Conservation (phyloP, 37 sponge, comb jelly and placozoan species). For the Agelas oroides region DNA sequence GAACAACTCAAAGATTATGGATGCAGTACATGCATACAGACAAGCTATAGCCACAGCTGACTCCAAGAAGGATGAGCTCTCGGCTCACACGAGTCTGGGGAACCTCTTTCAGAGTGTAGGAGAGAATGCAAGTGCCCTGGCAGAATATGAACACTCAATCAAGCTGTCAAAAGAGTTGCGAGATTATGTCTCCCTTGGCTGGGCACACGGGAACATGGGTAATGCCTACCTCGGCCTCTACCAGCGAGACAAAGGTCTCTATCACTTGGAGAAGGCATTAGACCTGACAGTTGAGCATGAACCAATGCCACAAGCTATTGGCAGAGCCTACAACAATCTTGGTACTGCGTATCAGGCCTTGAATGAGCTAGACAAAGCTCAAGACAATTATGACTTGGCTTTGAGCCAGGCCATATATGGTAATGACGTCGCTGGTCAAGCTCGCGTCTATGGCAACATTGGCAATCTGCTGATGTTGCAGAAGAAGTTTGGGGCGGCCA, state of each 20-base stretch:
- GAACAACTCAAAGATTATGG: constrained; percentile 53
- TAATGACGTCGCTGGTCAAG: constrained; percentile 65
- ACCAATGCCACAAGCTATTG: constrained; percentile 61
- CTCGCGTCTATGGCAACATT: constrained; percentile 66
- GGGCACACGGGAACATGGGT: constrained; percentile 84
- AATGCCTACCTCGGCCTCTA: constrained; percentile 72
- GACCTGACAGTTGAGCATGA: constrained; percentile 57
- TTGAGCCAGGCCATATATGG: constrained; percentile 77
- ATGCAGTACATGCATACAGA: constrained; percentile 50
- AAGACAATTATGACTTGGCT: constrained; percentile 74
- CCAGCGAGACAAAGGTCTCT: constrained; percentile 63
- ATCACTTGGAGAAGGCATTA: constrained; percentile 46
- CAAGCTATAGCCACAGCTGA: constrained; percentile 26
- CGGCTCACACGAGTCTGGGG: constrained; percentile 62
- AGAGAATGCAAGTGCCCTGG: constrained; percentile 53
- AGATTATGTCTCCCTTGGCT: constrained; percentile 59
- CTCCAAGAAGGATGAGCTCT: constrained; percentile 40
- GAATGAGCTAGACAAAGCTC: constrained; percentile 47
- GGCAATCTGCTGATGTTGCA: constrained; percentile 71
- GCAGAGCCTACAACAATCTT: constrained; percentile 73
- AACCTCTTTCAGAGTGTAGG: constrained; percentile 69
- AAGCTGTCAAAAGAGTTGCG: constrained; percentile 38
- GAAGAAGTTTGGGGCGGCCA: constrained; percentile 56
- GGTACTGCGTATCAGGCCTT: constrained; percentile 74
- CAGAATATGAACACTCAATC: constrained; percentile 55